Percentiles rank a stretch among this genome's conserved stretches.
These are phyloP conservation scores for Platycheirus rosarum DNA, from an alignment of 2,888 invertebrate species.

Conservation along the genomic window DNA sequence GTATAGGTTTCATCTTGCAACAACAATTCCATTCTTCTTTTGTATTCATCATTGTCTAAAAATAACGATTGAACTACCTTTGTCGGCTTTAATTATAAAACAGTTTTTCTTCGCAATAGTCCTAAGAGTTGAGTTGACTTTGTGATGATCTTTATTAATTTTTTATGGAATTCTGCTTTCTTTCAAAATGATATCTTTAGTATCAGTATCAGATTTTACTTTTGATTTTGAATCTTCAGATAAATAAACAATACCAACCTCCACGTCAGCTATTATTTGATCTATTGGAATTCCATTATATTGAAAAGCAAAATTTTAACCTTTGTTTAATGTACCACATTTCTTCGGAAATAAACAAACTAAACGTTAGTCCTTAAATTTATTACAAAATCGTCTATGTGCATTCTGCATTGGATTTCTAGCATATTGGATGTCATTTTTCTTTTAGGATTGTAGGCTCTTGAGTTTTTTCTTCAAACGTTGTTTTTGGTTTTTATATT, in stretches of 20 bases:
- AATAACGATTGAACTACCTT: slow-evolving; percentile 7
- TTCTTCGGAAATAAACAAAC: neutral
- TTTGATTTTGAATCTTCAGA: slow-evolving; percentile 3
- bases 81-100: neutral
- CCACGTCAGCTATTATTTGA: slow-evolving; percentile 1
- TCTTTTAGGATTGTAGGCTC: neutral
- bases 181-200: neutral
- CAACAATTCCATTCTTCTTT: slow-evolving; percentile 5
- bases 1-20: slow-evolving; percentile 1
- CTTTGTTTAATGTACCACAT: neutral
- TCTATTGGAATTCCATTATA: neutral
- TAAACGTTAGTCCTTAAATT: neutral
- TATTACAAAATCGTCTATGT: slow-evolving; percentile 2
- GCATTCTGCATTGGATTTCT: neutral
- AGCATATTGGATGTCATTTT: neutral
- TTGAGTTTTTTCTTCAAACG: slow-evolving; percentile 4
- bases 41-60: neutral
- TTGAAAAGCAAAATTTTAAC: neutral
- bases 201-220: neutral
- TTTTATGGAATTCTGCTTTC: neutral
- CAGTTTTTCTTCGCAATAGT: neutral
- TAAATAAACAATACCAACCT: neutral
- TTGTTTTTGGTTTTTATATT: slow-evolving; percentile 10
- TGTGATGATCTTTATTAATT: neutral
- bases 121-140: neutral